These are phyloP conservation scores for Punctoribates punctum DNA, from an alignment of 2,888 invertebrate species.

Conservation along the genomic window DNA sequence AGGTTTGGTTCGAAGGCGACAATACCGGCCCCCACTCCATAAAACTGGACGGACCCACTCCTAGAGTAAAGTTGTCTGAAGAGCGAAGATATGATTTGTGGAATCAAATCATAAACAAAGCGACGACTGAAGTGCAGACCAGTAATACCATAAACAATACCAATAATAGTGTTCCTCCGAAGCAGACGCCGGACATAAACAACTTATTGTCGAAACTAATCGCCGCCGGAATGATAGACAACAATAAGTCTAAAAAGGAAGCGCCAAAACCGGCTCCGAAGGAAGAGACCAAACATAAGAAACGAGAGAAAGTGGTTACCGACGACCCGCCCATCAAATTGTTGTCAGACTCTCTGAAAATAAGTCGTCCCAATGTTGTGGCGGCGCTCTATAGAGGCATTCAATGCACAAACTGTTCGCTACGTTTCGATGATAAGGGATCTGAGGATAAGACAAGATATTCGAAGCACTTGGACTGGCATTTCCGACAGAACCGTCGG, in stretches of 20 bases:
- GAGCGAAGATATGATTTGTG: constrained; percentile 68
- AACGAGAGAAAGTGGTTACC: neutral
- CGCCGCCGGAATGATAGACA: constrained; percentile 63
- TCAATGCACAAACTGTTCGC: constrained; percentile 95
- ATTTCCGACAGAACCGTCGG: constrained; percentile 86
- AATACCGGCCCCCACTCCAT: constrained; percentile 58
- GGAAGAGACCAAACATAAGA: neutral
- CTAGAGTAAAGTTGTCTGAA: constrained; percentile 85
- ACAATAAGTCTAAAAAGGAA: neutral
- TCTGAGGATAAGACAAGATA: constrained; percentile 62
- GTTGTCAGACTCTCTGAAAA: constrained; percentile 40
- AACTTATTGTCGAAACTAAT: constrained; percentile 80
- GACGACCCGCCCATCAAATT: constrained; percentile 11
- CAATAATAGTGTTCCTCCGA: constrained; percentile 26
- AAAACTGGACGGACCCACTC: constrained; percentile 82
- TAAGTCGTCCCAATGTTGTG: constrained; percentile 67
- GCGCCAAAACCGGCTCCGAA: neutral
- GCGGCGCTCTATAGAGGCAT: constrained; percentile 75
- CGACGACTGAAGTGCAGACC: neutral
- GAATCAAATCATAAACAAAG: constrained; percentile 38
- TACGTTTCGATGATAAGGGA: constrained; percentile 72
- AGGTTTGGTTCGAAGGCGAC: constrained; percentile 57
- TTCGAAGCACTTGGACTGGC: constrained; percentile 93
- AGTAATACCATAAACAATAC: constrained; percentile 21
- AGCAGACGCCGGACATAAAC: constrained; percentile 63